Base-by-base conservation (phyloP, 2,888 invertebrate genomes). In the Vandiemenella viatica region DNA sequence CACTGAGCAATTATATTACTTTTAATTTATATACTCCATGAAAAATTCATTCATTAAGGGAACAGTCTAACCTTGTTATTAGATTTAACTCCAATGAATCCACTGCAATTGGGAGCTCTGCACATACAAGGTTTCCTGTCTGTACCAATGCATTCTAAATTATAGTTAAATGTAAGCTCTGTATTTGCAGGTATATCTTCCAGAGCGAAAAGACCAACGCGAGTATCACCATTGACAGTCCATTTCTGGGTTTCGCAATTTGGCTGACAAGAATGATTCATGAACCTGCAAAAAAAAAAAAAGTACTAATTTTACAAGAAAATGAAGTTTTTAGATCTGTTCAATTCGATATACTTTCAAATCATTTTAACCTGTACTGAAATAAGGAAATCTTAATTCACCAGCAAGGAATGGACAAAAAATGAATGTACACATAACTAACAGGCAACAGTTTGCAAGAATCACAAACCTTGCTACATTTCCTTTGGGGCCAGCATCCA, bases 221-320 rank as follows among this genome's bases (percentile, higher is more conserved):
- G 71, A 1, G 88, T 83, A 55, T 89, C 86, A 0, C 90, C 90
- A 59, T 90, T 83, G 0, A 96, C 93, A 0, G 83, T 88, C 95
- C 96, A 96, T 62, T 95, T 96, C 64, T 93, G 91, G 0, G 93
- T 92, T 60, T 86, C 88, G 61, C 91, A 89, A 67, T 96, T 96
- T 0, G 96, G 96, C 57, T 88, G 80, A 65, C 96, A 96, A 41
- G 90, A 90, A 65, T 96, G 96, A 68, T 97, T 96, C 87, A 87
- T 84, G 62, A 91, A 90, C 56, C 84, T 73, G 58, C 0, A 60
- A 59, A 32, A 15, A 13, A 13, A 10, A 8, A 8, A 23, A 32
- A n/a, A n/a, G n/a, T n/a, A n/a, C n/a, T n/a, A n/a, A n/a, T n/a
- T n/a, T n/a, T n/a, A n/a, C n/a, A n/a, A n/a, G n/a, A n/a, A n/a